phyloP scores from a whole-genome alignment of 2,888 invertebrate species.

The Byasa hedistus region DNA sequence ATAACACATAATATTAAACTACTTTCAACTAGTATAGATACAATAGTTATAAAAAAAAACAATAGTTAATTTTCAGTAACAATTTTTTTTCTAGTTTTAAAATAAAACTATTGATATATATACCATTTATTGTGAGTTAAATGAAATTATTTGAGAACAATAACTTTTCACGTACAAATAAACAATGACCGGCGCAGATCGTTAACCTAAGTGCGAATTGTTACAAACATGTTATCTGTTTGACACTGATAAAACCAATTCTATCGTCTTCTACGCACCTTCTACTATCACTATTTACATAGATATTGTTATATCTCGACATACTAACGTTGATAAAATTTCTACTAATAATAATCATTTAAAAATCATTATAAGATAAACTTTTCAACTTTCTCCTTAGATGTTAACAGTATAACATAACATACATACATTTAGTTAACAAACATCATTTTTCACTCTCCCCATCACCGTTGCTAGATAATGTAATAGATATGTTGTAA shows the following conservation, averaged over 20 bases:
- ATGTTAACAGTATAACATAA: no score
- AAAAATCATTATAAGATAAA: background rate
- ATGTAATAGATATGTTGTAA: no score
- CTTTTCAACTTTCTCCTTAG: background rate
- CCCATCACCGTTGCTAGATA: no score
- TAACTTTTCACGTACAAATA: background rate
- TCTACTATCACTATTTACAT: conserved; percentile 16
- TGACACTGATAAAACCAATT: conserved; percentile 15
- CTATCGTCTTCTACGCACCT: conserved; percentile 11
- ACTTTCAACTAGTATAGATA: background rate
- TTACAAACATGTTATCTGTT: conserved; percentile 7
- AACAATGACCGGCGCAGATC: background rate
- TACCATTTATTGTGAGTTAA: no score
- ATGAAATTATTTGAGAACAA: background rate
- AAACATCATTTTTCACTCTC: no score
- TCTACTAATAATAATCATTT: background rate
- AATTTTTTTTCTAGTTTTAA: no score
- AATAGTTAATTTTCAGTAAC: background rate
- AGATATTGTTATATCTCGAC: conserved; percentile 12
- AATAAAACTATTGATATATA: no score
- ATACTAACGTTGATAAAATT: conserved; percentile 10
- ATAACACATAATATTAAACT: background rate
- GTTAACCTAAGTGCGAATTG: background rate
- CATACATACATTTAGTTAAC: no score
- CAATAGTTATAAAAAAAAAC: background rate